Conservation (phyloP, 2,797 vertebrate genomes). For the Silurus aristotelis region DNA sequence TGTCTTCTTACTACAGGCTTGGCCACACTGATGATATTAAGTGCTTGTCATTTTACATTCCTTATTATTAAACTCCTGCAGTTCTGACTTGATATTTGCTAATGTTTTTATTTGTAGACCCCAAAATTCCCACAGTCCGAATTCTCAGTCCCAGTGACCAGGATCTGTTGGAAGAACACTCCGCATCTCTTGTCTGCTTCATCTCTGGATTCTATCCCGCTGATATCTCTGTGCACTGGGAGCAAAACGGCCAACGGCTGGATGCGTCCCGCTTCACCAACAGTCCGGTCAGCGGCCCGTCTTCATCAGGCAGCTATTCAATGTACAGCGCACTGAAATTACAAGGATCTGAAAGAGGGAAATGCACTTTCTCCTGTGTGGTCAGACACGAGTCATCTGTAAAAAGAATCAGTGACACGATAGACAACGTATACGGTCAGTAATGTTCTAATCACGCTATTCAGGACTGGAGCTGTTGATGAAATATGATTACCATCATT, state of each 20-base stretch:
- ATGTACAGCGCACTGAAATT: conserved; percentile 66
- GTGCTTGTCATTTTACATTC: neutral
- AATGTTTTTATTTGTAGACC: conserved; percentile 46
- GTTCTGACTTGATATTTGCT: neutral
- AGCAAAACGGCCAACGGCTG: conserved; percentile 56
- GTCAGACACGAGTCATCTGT: conserved; percentile 68
- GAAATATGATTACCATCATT: neutral
- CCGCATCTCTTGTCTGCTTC: conserved; percentile 58
- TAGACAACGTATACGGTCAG: conserved; percentile 69
- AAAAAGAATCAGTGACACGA: conserved; percentile 27
- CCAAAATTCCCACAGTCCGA: conserved; percentile 59
- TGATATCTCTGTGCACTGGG: conserved; percentile 65
- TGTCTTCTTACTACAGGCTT: neutral
- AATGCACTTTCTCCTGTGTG: conserved; percentile 63
- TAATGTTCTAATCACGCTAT: neutral
- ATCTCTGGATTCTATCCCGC: conserved; percentile 70
- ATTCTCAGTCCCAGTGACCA: conserved; percentile 59
- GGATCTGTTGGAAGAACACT: conserved; percentile 48
- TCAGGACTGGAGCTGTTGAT: too few relatives aligned
- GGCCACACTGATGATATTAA: neutral
- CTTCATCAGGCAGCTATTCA: conserved; percentile 53
- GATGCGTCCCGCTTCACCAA: conserved; percentile 55
- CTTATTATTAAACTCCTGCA: neutral
- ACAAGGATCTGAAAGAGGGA: conserved; percentile 27
- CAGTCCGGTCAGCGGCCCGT: conserved; percentile 55